Evolutionary conservation across 1,140 invertebrate species (phyloP).

Genomic region (Bilobella aurantiaca): DNA sequence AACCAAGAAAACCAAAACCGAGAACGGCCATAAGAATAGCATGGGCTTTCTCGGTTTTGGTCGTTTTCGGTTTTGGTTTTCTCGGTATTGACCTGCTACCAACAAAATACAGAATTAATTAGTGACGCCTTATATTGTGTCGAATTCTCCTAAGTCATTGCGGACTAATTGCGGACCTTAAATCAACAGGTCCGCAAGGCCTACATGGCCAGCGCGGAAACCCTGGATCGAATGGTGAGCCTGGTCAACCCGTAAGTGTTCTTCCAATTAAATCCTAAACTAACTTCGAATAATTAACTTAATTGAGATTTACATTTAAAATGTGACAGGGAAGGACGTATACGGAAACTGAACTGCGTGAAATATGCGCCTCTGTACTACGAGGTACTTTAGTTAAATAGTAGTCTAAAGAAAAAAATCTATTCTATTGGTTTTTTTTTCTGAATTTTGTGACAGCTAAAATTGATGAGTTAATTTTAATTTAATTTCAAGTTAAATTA

Average conservation of each 20-base stretch:
- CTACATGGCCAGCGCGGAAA: slow-evolving; percentile 36
- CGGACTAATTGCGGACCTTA: no score
- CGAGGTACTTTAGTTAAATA: no score
- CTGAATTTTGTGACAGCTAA: background rate
- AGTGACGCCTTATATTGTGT: background rate
- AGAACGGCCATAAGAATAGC: no score
- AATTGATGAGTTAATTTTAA: background rate
- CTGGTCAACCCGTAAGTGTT: slow-evolving; percentile 40
- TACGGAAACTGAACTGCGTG: slow-evolving; percentile 45
- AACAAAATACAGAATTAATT: background rate
- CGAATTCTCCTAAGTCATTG: no score
- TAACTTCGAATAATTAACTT: no score
- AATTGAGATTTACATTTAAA: slow-evolving; percentile 7
- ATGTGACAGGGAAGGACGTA: slow-evolving; percentile 43
- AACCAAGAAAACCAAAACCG: no score
- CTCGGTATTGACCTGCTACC: no score
- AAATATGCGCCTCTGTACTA: slow-evolving; percentile 46
- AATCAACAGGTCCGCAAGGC: background rate
- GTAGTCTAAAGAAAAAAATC: no score
- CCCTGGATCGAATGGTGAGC: slow-evolving; percentile 47
- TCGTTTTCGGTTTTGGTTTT: no score
- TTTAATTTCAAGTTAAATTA: background rate
- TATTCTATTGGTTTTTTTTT: background rate
- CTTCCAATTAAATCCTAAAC: background rate
- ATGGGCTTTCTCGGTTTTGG: no score